A percentile compares a stretch with the other conserved stretches of the same genome.
These are phyloP conservation scores for Macrocentrus cingulum DNA, from an alignment of 1,140 invertebrate genomes.

Conservation along the genomic window DNA sequence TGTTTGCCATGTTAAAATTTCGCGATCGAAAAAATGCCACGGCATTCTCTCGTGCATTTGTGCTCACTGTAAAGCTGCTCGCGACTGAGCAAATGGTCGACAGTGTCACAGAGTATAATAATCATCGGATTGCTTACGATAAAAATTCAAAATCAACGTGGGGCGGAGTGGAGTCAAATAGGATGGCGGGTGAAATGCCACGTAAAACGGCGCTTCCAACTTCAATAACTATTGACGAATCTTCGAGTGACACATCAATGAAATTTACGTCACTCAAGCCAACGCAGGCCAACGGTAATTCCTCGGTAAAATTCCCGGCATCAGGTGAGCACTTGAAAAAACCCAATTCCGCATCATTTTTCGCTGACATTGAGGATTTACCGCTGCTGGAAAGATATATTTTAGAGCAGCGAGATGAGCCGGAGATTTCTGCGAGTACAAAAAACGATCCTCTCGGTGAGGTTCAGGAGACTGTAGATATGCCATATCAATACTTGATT, in stretches of 20 bases:
- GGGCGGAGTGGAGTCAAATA: neutral
- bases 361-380: constrained; percentile 5
- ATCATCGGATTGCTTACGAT: constrained; percentile 1
- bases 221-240: neutral
- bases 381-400: constrained; percentile 13
- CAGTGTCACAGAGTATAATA: neutral
- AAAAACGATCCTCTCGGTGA: constrained; percentile 12
- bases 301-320: neutral
- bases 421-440: neutral
- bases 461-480: constrained; percentile 36
- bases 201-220: neutral
- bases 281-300: neutral
- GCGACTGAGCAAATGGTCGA: neutral
- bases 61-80: constrained; percentile 44
- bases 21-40: constrained; percentile 37
- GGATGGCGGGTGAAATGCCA: neutral
- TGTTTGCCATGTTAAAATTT: constrained; percentile 53
- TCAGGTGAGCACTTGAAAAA: neutral
- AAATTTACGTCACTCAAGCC: neutral
- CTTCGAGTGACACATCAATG: neutral
- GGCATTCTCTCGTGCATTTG: constrained; percentile 46
- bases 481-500: constrained; percentile 51
- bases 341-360: neutral
- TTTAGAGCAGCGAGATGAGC: constrained; percentile 7
- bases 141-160: neutral